Conservation (phyloP, 2,113 vertebrate genomes). For the Parus major region DNA sequence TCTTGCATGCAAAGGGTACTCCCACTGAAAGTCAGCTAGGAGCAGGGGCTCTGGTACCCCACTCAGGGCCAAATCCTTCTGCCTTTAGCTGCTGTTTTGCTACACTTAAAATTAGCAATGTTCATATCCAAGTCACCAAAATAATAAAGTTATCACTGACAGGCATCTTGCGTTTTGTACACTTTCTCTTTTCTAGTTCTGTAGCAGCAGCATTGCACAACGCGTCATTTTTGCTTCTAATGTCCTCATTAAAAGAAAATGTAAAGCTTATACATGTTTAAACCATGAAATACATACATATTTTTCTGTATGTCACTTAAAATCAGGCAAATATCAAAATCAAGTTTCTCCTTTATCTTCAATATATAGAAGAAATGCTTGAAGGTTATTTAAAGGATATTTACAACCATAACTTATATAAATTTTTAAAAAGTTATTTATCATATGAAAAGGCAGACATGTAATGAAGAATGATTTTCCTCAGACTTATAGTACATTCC, state of each 20-base stretch:
- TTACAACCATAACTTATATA: slow-evolving; percentile 13
- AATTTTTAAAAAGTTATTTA: slow-evolving; percentile 41
- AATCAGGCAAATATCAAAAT: slow-evolving; percentile 26
- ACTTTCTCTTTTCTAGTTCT: background rate
- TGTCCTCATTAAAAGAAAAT: slow-evolving; percentile 23
- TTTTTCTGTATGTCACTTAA: background rate
- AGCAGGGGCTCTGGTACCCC: rapidly evolving
- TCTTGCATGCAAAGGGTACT: background rate
- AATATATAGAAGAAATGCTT: background rate
- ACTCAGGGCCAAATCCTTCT: background rate
- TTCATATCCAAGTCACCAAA: background rate
- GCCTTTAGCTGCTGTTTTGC: background rate
- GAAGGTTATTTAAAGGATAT: slow-evolving; percentile 35
- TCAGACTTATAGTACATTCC: background rate
- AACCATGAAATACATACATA: background rate
- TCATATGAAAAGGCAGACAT: slow-evolving; percentile 18
- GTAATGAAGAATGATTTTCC: background rate
- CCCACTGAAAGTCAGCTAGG: background rate
- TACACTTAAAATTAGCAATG: background rate
- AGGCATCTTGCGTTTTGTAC: background rate
- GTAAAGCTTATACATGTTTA: slow-evolving; percentile 6
- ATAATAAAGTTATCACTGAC: background rate
- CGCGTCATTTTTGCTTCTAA: background rate
- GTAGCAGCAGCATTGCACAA: background rate
- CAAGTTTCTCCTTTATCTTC: background rate